phyloP scores from a whole-genome alignment of 2,888 invertebrate genomes.

The Polylopha cassiicola region DNA sequence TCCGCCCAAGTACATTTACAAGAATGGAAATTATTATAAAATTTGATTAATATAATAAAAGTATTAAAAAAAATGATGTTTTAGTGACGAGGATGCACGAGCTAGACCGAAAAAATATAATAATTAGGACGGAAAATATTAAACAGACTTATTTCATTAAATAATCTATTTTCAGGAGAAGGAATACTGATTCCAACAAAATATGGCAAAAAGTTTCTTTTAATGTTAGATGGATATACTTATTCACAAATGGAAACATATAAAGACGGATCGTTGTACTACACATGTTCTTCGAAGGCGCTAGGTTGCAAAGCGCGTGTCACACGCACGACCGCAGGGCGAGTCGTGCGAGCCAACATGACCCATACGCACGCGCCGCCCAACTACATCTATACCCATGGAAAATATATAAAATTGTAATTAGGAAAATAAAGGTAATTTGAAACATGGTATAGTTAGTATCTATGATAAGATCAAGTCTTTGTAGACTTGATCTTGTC shows the following conservation, averaged over 20 bases:
- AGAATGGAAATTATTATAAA: conserved; percentile 9
- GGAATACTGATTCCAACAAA: conserved; percentile 7
- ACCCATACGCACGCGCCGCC: conserved; percentile 12
- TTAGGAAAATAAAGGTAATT: background rate
- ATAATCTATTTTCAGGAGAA: background rate
- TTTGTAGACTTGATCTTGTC: too few species aligned
- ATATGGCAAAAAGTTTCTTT: conserved; percentile 9
- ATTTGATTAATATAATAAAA: background rate
- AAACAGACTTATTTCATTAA: too few species aligned
- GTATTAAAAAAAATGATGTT: background rate
- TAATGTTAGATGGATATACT: conserved; percentile 12
- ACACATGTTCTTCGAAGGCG: conserved; percentile 26
- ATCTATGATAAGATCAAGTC: too few species aligned
- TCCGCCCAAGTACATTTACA: conserved; percentile 10
- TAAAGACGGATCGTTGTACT: too few species aligned
- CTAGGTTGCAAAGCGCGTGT: conserved; percentile 26
- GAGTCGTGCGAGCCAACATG: conserved; percentile 1
- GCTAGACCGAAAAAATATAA: too few species aligned
- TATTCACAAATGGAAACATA: conserved; percentile 8
- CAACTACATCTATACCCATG: conserved; percentile 6
- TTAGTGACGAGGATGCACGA: too few species aligned
- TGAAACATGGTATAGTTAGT: too few species aligned
- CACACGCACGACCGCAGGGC: too few species aligned
- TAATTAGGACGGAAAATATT: too few species aligned
- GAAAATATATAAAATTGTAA: conserved; percentile 11